These are phyloP conservation scores for Rafetus swinhoei DNA, from an alignment of 2,113 vertebrate species.

Conservation along the genomic window DNA sequence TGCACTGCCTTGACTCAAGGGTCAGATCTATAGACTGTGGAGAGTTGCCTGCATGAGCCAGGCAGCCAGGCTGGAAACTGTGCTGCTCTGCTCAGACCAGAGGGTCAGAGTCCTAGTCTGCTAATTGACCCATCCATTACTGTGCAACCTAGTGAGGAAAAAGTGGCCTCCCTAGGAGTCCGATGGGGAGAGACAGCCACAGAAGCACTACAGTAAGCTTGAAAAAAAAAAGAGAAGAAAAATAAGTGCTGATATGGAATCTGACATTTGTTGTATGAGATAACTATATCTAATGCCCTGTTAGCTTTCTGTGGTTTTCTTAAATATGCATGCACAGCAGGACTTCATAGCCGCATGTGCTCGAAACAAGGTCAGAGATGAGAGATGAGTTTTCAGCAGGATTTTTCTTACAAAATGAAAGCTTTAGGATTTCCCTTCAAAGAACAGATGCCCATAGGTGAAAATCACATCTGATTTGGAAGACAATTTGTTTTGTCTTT, in stretches of 20 bases:
- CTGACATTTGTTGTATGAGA: neutral
- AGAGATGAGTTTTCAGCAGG: neutral
- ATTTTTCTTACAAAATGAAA: slow-evolving; percentile 24
- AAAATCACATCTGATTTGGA: slow-evolving; percentile 21
- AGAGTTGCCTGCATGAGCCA: no score
- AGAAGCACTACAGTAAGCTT: slow-evolving; percentile 6
- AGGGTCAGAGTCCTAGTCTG: no score
- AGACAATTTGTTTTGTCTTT: neutral
- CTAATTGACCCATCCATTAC: no score
- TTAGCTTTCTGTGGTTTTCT: slow-evolving; percentile 11
- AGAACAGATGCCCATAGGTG: neutral
- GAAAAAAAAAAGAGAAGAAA: slow-evolving; percentile 13
- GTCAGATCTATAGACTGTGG: no score
- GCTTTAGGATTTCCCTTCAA: slow-evolving; percentile 31
- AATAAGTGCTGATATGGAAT: slow-evolving; percentile 2
- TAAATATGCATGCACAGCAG: slow-evolving; percentile 22
- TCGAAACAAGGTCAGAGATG: neutral
- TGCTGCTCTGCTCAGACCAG: no score
- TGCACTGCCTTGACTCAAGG: no score
- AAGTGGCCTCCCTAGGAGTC: no score
- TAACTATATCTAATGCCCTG: slow-evolving; percentile 23
- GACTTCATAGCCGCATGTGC: slow-evolving; percentile 17
- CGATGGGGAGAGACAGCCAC: neutral
- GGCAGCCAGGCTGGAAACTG: no score
- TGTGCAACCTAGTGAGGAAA: no score